Conservation (phyloP, 2,797 vertebrate genomes). For the Melanogrammus aeglefinus region DNA sequence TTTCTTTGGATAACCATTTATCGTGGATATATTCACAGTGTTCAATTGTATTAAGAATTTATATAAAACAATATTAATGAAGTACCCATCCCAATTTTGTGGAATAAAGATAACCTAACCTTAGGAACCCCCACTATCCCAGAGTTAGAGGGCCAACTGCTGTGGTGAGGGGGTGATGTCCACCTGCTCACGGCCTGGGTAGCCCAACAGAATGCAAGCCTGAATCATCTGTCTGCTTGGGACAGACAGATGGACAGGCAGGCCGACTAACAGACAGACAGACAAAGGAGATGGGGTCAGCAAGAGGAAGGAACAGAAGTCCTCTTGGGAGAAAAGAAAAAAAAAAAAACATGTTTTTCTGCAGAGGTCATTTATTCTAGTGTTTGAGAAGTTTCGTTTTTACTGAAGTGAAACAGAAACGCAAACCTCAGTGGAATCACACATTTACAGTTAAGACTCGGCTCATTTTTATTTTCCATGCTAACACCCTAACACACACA, state of each 20-base stretch:
- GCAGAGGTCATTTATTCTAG: too few species aligned
- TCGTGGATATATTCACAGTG: neutral
- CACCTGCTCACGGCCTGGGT: neutral
- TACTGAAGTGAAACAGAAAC: neutral
- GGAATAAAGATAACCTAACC: too few species aligned
- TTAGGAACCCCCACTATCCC: neutral
- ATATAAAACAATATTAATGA: too few species aligned
- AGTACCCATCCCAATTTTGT: too few species aligned
- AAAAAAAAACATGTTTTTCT: neutral
- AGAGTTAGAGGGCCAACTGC: neutral
- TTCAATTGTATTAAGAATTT: too few species aligned
- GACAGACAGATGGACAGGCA: neutral
- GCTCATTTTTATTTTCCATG: too few species aligned
- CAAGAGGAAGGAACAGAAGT: neutral
- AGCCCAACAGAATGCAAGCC: neutral
- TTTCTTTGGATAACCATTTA: neutral
- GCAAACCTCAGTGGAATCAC: too few species aligned
- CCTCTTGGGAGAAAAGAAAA: neutral
- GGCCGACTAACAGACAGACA: constrained; percentile 24
- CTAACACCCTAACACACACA: too few species aligned
- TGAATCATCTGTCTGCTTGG: neutral
- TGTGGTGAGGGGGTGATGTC: too few species aligned
- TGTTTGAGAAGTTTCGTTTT: neutral
- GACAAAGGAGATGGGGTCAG: neutral
- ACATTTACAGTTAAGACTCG: too few species aligned